These are phyloP conservation scores for Drosophila macrospina DNA, from an alignment of 2,888 invertebrate genomes.

Conservation along the genomic window DNA sequence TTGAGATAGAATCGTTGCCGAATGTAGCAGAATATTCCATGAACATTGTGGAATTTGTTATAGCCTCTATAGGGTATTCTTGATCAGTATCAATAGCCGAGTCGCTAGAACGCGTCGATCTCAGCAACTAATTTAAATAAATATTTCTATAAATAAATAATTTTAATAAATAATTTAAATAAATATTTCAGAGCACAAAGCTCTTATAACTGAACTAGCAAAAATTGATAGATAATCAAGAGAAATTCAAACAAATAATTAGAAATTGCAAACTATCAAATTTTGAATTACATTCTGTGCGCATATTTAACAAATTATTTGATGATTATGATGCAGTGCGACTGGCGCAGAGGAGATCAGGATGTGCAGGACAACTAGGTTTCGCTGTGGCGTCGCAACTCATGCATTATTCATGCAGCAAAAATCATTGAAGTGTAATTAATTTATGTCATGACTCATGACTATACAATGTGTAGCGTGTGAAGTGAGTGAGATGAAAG, in stretches of 20 bases:
- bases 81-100: too few species aligned
- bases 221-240: too few species aligned
- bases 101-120: too few species aligned
- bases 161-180: too few species aligned
- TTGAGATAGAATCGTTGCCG: too few species aligned
- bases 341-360: slow-evolving; percentile 1
- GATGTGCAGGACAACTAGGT: slow-evolving; percentile 1
- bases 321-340: slow-evolving; percentile 17
- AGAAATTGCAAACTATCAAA: slow-evolving; percentile 4
- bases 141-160: too few species aligned
- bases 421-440: slow-evolving; percentile 75
- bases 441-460: slow-evolving; percentile 69
- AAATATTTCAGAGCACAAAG: too few species aligned
- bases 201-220: too few species aligned
- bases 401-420: slow-evolving; percentile 69
- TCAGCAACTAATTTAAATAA: too few species aligned
- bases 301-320: slow-evolving; percentile 32
- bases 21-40: too few species aligned
- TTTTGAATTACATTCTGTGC: slow-evolving; percentile 8
- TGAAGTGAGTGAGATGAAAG: slow-evolving; percentile 56
- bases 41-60: too few species aligned
- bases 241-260: neutral
- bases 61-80: too few species aligned
- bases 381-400: slow-evolving; percentile 5
- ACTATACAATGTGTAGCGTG: slow-evolving; percentile 23